A percentile compares a stretch with the other conserved stretches of the same genome.
Evolutionary conservation across 2,113 vertebrate species (phyloP).

Genomic region (Neoarius graeffei): DNA sequence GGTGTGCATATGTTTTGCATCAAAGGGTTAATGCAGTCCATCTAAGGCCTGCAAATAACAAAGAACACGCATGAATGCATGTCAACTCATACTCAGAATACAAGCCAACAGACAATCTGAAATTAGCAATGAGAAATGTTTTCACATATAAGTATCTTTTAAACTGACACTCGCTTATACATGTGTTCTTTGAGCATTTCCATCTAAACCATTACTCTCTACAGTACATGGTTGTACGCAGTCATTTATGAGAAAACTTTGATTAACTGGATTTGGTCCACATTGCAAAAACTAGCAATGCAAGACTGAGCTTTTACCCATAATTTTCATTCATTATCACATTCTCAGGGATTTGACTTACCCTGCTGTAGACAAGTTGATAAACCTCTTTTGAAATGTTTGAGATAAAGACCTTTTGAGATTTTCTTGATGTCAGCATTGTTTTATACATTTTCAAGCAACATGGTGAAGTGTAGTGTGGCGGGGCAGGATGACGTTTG

Average conservation of each 20-base stretch:
- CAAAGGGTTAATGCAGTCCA: not conserved
- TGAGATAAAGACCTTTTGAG: not conserved
- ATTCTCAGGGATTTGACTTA: not conserved
- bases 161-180: not conserved
- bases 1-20: too few species aligned
- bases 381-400: not conserved
- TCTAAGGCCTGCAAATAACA: not conserved
- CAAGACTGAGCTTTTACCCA: not conserved
- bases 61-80: not conserved
- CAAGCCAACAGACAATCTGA: not conserved
- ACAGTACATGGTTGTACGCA: not conserved
- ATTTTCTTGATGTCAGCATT: too few species aligned
- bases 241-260: not conserved
- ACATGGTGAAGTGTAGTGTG: not conserved
- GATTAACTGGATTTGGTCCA: not conserved
- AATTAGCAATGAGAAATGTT: not conserved
- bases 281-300: not conserved
- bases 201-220: not conserved
- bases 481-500: not conserved
- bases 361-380: not conserved
- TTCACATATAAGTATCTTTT: not conserved
- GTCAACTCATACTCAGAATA: not conserved
- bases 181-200: not conserved
- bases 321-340: not conserved
- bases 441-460: too few species aligned